A percentile compares a stretch with the other conserved stretches of the same genome.
Evolutionary conservation across 2,888 invertebrate species (phyloP).

Genomic region (Ceriagrion tenellum): DNA sequence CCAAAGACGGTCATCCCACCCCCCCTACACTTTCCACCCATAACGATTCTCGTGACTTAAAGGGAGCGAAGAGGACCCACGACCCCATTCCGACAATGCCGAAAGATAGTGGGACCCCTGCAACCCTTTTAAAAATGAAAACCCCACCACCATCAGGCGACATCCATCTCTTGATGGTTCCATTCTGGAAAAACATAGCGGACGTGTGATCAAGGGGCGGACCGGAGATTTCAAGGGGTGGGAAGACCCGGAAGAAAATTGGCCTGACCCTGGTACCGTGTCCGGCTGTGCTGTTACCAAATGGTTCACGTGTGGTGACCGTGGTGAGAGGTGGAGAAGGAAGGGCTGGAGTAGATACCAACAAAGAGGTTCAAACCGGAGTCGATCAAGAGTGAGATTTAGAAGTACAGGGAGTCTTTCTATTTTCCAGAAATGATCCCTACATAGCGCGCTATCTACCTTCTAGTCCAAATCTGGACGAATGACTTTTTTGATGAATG

Average conservation of each 20-base stretch:
- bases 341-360: no score
- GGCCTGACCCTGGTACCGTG: neutral
- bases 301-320: conserved; percentile 40
- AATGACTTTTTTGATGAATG: no score
- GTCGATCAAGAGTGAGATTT: no score
- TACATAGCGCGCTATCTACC: no score
- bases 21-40: neutral
- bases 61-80: neutral
- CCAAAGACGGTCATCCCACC: neutral
- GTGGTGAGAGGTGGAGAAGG: neutral
- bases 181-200: neutral
- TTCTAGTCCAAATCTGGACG: no score
- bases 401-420: no score
- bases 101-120: neutral
- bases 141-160: neutral
- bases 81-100: neutral
- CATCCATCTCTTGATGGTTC: conserved; percentile 42
- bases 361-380: no score
- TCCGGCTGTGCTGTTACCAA: neutral
- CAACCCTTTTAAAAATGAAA: neutral
- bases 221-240: neutral
- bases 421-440: no score
- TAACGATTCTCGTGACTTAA: conserved; percentile 6
- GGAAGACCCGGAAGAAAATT: neutral
- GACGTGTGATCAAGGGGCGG: neutral